Evolutionary conservation across 2,888 invertebrate genomes (phyloP).

Genomic region (Lissocephala sabroskyi): DNA sequence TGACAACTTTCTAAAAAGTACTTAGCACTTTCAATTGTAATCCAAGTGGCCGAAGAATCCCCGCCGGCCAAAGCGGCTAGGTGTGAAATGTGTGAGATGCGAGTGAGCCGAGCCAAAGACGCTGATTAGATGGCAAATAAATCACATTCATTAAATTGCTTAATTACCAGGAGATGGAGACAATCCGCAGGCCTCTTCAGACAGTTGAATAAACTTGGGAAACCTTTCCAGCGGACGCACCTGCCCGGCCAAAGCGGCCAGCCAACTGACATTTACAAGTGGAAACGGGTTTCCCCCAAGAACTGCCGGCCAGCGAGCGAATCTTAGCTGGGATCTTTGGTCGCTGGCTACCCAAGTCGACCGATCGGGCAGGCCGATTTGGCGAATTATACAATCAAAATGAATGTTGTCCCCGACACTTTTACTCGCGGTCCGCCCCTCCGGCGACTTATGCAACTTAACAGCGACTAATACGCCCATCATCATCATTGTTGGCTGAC

Average conservation of each 20-base stretch:
- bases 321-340: too few relatives aligned
- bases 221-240: not conserved
- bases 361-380: conserved; percentile 5
- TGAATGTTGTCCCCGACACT: conserved; percentile 31
- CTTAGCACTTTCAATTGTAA: conserved; percentile 57
- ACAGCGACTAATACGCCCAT: not conserved
- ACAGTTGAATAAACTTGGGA: conserved; percentile 34
- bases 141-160: conserved; percentile 1
- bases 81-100: conserved; percentile 17
- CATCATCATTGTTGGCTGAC: too few relatives aligned
- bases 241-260: conserved; percentile 1
- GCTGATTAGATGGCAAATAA: not conserved
- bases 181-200: not conserved
- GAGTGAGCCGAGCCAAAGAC: too few relatives aligned
- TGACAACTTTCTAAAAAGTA: conserved; percentile 58
- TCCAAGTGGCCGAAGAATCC: not conserved
- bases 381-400: conserved; percentile 32
- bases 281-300: conserved; percentile 11
- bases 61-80: conserved; percentile 1
- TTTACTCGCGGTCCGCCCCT: conserved; percentile 37
- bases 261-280: conserved; percentile 12
- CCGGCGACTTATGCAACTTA: conserved; percentile 35
- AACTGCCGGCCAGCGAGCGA: not conserved
- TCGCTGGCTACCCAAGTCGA: conserved; percentile 6
- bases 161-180: conserved; percentile 19